phyloP scores from a whole-genome alignment of 2,797 vertebrate species.

The Acestrorhynchus altus region DNA sequence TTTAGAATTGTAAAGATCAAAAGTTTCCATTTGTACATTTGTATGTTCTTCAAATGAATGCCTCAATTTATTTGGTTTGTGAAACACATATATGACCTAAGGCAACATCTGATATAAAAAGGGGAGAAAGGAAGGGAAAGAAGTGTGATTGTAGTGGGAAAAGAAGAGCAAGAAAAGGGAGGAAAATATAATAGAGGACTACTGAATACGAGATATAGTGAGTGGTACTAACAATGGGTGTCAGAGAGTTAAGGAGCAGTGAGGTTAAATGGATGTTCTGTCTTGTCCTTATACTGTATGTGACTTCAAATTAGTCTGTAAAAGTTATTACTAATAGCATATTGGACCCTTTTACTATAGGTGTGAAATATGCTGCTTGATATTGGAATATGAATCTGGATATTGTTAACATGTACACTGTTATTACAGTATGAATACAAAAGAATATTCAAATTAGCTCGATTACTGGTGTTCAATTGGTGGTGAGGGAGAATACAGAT shows the following conservation, averaged over 20 bases:
- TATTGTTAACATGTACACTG: neutral
- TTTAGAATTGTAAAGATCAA: slow-evolving; percentile 44
- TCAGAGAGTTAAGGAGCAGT: neutral
- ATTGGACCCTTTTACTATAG: neutral
- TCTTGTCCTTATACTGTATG: neutral
- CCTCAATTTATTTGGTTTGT: slow-evolving; percentile 81
- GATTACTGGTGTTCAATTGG: slow-evolving; percentile 38
- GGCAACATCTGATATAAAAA: slow-evolving; percentile 78
- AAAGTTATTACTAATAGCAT: slow-evolving; percentile 3
- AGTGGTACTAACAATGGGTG: neutral
- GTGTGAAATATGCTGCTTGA: neutral
- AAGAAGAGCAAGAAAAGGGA: neutral
- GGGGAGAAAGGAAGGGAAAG: slow-evolving; percentile 47
- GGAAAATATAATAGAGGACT: neutral
- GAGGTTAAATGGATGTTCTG: neutral
- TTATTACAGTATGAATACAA: no score
- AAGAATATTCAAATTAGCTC: slow-evolving; percentile 38
- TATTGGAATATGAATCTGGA: neutral
- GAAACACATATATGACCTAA: slow-evolving; percentile 81
- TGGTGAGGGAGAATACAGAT: slow-evolving; percentile 40
- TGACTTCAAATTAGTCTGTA: neutral
- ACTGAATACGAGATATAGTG: neutral
- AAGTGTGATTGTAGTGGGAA: slow-evolving; percentile 7
- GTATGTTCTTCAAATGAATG: slow-evolving; percentile 65
- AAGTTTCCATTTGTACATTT: slow-evolving; percentile 37